Base-by-base conservation (phyloP, 2,888 invertebrate genomes). In the Lumbricus terrestris region DNA sequence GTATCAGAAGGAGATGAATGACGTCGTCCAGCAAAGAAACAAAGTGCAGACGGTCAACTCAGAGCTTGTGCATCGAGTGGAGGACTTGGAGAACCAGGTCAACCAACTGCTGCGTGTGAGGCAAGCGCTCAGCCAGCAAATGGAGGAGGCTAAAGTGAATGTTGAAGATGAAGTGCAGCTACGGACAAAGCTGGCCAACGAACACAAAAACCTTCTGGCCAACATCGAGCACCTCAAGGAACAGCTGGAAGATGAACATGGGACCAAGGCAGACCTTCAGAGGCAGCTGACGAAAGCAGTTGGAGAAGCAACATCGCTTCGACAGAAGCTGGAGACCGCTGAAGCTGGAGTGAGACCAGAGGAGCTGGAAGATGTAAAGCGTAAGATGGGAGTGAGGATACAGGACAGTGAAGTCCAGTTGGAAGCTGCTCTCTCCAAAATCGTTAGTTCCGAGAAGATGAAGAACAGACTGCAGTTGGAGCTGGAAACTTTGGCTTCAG, bases 351-450 rank as follows among this genome's bases (percentile, higher is more conserved):
- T 90, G 54, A 47, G 89, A 83, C 90, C 89, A 29, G 90, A 91
- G 35, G 91, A 91, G 88, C 88, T 91, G 47, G 91, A 91, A 40
- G 91, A 91, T n/a, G 29, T 91, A 47, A 91, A 89, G 91, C 69
- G 91, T 54, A 91, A 91, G 90, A 82, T 89, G 82, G 91, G 90
- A 38, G 88, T 89, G 34, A 90, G 90, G 88, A 91, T 91, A 37
- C 91, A 91, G 82, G 91, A 91, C 83, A 88, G 91, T n/a, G 91
- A 91, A 83, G 89, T 90, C n/a, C 91, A 91, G 54, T 37, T 91
- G 54, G 91, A 91, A 89, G 88, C 89, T 16, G 88, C 91, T 29
- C 89, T 91, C 37, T 38, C 88, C 82, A 91, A 89, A 40, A 35
- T 88, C 33, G 42, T 91, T 29, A 89, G 85, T 11, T 34, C 89